Conservation (phyloP, 37 sponge, comb jelly and placozoan genomes). For the Tethya wilhelma region DNA sequence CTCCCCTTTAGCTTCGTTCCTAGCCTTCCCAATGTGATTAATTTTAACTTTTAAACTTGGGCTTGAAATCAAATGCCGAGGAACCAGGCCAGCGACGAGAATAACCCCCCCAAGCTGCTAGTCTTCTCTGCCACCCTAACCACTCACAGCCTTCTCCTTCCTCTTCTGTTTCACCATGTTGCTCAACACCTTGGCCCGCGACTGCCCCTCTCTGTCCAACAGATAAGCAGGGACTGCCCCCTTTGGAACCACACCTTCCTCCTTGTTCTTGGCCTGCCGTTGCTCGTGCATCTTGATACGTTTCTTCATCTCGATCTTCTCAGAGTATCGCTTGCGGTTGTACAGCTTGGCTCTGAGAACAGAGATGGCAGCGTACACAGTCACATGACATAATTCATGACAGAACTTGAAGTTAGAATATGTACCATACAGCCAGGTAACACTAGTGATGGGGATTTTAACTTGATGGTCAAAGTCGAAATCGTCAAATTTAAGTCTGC, state of each 20-base stretch:
- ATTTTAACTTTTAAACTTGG: too few relatives aligned
- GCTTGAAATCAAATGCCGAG: too few relatives aligned
- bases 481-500: too few relatives aligned
- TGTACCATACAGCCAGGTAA: not conserved
- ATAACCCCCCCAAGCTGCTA: too few relatives aligned
- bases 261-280: conserved; percentile 81
- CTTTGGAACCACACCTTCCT: conserved; percentile 82
- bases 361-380: not conserved
- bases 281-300: conserved; percentile 94
- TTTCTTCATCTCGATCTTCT: conserved; percentile 96
- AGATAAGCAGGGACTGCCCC: conserved; percentile 99
- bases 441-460: too few relatives aligned
- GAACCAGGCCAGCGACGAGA: too few relatives aligned
- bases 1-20: too few relatives aligned
- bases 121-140: too few relatives aligned
- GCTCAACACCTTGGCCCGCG: conserved; percentile 92
- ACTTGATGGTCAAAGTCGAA: too few relatives aligned
- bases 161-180: conserved; percentile 99
- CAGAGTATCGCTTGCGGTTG: conserved; percentile 90
- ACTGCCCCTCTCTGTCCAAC: conserved; percentile 96
- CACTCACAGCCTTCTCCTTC: conserved; percentile 96
- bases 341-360: conserved; percentile 92
- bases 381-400: not conserved
- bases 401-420: not conserved
- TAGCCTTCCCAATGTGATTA: too few relatives aligned